phyloP scores from a whole-genome alignment of 2,113 vertebrate genomes.

The Elgaria multicarinata region DNA sequence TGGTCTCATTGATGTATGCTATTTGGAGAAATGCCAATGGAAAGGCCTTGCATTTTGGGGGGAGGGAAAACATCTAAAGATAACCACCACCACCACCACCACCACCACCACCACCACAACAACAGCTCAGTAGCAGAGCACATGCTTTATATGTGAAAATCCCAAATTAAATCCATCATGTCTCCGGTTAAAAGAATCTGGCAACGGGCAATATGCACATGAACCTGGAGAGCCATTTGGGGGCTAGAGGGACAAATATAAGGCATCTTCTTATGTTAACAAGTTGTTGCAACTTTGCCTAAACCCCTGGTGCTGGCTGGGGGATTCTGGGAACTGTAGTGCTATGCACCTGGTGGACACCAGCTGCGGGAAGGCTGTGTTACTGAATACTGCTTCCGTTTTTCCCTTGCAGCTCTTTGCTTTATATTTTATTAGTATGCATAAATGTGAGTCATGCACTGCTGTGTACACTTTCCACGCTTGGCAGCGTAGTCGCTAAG shows the following conservation, averaged over 20 bases:
- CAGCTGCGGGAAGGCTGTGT: no score
- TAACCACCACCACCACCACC: no score
- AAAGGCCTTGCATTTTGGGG: neutral
- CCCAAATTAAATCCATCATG: neutral
- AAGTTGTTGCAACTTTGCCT: neutral
- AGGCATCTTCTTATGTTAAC: neutral
- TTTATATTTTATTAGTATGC: conserved; percentile 3
- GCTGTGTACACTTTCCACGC: conserved; percentile 20
- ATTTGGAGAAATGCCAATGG: neutral
- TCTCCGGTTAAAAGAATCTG: neutral
- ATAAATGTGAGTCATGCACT: conserved; percentile 15
- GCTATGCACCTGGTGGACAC: no score
- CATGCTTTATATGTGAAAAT: neutral
- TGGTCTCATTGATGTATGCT: neutral
- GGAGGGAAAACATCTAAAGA: neutral
- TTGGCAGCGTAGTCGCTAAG: neutral
- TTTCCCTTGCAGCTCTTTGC: conserved; percentile 12
- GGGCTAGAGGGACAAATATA: neutral
- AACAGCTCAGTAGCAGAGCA: neutral
- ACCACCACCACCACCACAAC: no score
- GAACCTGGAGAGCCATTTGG: neutral
- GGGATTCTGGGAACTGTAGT: neutral
- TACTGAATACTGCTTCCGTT: neutral
- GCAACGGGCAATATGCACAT: no score
- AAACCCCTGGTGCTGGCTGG: no score